A percentile compares a stretch with the other conserved stretches of the same genome.
These are phyloP conservation scores for Calameuta idolon DNA, from an alignment of 2,888 invertebrate species.

Conservation along the genomic window DNA sequence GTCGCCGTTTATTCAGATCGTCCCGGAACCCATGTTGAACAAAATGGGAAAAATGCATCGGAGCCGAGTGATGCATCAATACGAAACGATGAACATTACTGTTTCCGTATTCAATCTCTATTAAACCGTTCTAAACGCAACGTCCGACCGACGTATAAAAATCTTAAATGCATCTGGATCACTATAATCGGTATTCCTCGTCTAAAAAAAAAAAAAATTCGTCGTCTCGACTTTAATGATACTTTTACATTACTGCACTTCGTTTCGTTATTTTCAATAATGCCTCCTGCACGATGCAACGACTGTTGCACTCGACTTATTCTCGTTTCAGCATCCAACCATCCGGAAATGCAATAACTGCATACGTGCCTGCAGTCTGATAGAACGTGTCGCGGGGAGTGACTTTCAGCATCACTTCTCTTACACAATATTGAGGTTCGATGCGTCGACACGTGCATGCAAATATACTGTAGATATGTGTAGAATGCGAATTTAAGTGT, in stretches of 20 bases:
- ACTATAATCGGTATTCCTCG: too few relatives aligned
- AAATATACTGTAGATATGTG: background rate
- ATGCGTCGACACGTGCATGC: background rate
- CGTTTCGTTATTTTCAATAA: background rate
- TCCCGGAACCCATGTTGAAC: too few relatives aligned
- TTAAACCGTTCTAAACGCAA: background rate
- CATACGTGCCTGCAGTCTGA: background rate
- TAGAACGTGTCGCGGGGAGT: background rate
- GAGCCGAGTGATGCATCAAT: background rate
- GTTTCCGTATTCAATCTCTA: background rate
- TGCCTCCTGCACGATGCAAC: background rate
- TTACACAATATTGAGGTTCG: background rate
- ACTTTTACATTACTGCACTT: background rate
- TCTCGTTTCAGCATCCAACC: background rate
- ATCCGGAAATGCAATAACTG: background rate
- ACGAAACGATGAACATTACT: background rate
- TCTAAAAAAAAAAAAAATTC: too few relatives aligned
- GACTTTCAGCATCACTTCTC: background rate
- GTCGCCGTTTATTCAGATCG: too few relatives aligned
- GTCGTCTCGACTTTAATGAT: background rate
- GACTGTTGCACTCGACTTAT: background rate
- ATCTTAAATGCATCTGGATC: background rate
- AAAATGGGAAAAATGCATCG: too few relatives aligned
- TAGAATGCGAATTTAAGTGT: background rate
- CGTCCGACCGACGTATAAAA: background rate